Base-by-base conservation (phyloP, 2,888 invertebrate genomes). In the Mylabris sibirica region DNA sequence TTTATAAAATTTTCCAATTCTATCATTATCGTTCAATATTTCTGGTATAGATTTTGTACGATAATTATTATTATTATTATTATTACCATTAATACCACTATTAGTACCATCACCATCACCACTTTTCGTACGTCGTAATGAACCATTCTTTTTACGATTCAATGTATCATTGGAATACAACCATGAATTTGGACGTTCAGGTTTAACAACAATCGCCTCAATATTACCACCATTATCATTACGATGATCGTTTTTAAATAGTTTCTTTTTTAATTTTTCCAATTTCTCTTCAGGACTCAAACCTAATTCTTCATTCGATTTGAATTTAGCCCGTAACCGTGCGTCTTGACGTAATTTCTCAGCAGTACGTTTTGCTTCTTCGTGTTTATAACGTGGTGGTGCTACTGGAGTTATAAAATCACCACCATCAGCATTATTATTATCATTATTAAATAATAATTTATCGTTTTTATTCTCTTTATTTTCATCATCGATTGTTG, bases 251-350 rank as follows among this genome's bases (percentile, higher is more conserved):
- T 72, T 75, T 59, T 75, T 74, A 5, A 64, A 66, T n/a, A 78
- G 63, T 71, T 87, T 88, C 76, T 87, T 84, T 66, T 88, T 85
- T 20, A 91, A 77, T 65, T 88, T 84, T 70, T 86, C 85, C 67
- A 91, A 84, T 77, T 89, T 90, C 70, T 91, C 91, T 78, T 91
- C 91, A 0, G 90, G 91, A 81, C 90, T 91, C n/a, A 90, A 85
- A 1, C 92, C 92, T 26, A 93, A 83, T 78, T 93, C 92, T 73
- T 91, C 90, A 79, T 93, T 93, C 67, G 91, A 91, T 82, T 90
- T 87, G 9, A 91, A 91, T 62, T 91, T 86, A 22, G 89, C 90
- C 66, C 92, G 84, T 0, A 90, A 88, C 66, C 81, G 74, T 26
- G 90, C 89, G 72, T 90, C 89, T 71, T 89, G 88, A 69, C 90